Base-by-base conservation (phyloP, 2,113 vertebrate species). In the Dipodomys spectabilis region DNA sequence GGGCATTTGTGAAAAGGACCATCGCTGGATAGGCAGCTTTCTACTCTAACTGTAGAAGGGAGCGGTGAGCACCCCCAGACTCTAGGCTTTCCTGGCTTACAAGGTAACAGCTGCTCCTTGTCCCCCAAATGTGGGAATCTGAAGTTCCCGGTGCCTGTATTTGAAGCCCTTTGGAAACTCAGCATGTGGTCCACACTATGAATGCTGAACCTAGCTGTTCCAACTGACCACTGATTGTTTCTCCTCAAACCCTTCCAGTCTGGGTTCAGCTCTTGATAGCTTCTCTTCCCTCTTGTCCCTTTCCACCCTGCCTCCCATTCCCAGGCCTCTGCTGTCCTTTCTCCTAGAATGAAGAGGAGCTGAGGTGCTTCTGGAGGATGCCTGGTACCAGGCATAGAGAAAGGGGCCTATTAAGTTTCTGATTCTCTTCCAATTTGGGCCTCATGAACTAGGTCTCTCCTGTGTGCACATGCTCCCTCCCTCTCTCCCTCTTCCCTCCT, bases 301-400 rank as follows among this genome's bases (percentile, higher is more conserved):
- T 60, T 28, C 19, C 73, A 83, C n/a, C 28, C 11, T 45, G 25
- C 35, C 10, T 65, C 35, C 20, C 39, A 32, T 87, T 74, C 49
- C n/a, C 20, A 10, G 30, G 45, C 23, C n/a, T 90, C 65, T 77
- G 62, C 82, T 27, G 30, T 39, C 27, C 22, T 45, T 25, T 80
- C 30, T 45, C 7, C 16, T 67, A 88, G 4, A 3, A 35, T 60
- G 32, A 78, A 57, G 25, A 49, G 77, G 28, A 88, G 64, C 60
- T 72, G 64, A 88, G 35, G 68, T 90, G 75, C 86, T 88, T 45
- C 44, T 18, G 74, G 69, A 88, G 44, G 64, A 69, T 78, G 91
- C 57, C 81, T 57, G 27, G 8, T 18, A 44, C 27, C 53, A 72
- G 44, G 28, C 18, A 87, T 27, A 72, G 69, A 71, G 49, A 77